Evolutionary conservation across 2,113 vertebrate genomes (phyloP).

Genomic region (Scortum barcoo): DNA sequence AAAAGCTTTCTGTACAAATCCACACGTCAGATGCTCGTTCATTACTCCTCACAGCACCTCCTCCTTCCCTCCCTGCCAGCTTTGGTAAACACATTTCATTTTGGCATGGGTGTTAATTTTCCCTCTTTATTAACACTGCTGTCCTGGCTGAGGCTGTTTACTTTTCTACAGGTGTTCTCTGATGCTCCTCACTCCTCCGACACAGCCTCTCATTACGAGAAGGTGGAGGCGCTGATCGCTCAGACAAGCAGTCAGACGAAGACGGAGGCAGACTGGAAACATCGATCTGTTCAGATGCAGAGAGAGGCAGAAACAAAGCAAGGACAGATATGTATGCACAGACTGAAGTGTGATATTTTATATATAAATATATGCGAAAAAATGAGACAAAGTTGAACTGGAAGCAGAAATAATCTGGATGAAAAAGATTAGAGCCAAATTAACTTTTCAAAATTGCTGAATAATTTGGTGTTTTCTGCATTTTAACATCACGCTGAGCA

Average conservation of each 20-base stretch:
- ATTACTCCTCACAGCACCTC: constrained; percentile 29
- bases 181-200: constrained; percentile 12
- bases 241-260: constrained; percentile 5
- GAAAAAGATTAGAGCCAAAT: no score
- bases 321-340: background rate
- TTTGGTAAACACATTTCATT: constrained; percentile 53
- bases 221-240: constrained; percentile 19
- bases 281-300: constrained; percentile 4
- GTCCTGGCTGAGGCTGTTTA: constrained; percentile 52
- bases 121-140: constrained; percentile 46
- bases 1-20: background rate
- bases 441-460: no score
- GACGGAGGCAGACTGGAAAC: background rate
- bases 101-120: constrained; percentile 54
- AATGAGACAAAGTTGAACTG: background rate
- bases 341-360: background rate
- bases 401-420: background rate
- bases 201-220: constrained; percentile 56
- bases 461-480: background rate
- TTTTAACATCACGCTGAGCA: background rate
- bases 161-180: constrained; percentile 64
- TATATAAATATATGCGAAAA: background rate
- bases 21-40: constrained; percentile 20
- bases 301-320: background rate
- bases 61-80: constrained; percentile 13